Conservation (phyloP, 2,888 invertebrate genomes). For the Polydesmus complanatus region DNA sequence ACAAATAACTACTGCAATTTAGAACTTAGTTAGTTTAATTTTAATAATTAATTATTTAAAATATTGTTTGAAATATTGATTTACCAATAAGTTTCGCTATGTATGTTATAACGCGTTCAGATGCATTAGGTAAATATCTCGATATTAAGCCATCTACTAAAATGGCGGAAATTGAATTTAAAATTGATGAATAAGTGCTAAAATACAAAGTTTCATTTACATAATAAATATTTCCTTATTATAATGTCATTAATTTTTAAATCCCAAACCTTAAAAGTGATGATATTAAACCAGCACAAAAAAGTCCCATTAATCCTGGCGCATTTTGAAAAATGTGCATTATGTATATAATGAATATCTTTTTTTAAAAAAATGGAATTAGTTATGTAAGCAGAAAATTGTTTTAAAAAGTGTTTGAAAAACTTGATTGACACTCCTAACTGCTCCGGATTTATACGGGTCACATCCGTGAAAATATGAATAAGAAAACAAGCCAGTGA, state of each 20-base stretch:
- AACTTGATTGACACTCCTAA: neutral
- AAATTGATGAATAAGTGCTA: neutral
- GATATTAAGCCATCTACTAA: neutral
- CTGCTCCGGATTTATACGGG: neutral
- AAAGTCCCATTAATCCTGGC: neutral
- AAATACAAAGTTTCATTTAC: neutral
- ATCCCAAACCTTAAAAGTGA: neutral
- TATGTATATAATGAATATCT: neutral
- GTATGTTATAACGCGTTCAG: neutral
- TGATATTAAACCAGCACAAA: neutral
- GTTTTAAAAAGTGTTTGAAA: too few species aligned
- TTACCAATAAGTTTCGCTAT: neutral
- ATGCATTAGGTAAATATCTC: neutral
- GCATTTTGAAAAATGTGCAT: neutral
- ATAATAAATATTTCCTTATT: neutral
- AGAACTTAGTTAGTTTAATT: neutral
- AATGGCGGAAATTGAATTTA: neutral
- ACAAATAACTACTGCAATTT: neutral
- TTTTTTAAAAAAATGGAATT: neutral
- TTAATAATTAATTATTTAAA: too few species aligned
- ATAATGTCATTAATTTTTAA: neutral
- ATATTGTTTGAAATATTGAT: too few species aligned
- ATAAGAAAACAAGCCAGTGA: neutral
- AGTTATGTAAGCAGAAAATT: neutral
- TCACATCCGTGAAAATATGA: neutral